Conservation (phyloP, 2,113 vertebrate genomes). For the Oncorhynchus tshawytscha region DNA sequence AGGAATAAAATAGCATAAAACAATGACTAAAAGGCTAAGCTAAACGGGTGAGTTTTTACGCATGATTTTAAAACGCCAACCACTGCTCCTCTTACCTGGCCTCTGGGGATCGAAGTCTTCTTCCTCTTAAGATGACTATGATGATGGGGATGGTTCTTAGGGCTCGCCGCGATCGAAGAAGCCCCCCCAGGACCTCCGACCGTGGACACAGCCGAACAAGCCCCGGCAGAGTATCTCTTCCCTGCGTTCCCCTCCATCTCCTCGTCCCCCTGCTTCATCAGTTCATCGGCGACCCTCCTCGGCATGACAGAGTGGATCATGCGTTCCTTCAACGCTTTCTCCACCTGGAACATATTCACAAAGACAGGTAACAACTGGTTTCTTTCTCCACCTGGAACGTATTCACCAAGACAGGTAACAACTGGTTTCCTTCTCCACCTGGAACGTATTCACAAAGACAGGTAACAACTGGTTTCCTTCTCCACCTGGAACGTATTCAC, state of each 20-base stretch:
- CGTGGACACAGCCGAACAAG: conserved; percentile 73
- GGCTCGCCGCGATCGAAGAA: conserved; percentile 65
- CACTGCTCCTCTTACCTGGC: conserved; percentile 56
- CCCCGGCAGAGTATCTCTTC: conserved; percentile 87
- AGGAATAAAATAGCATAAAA: too few species aligned
- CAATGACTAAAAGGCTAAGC: too few species aligned
- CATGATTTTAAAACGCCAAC: too few species aligned
- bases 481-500: too few species aligned
- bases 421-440: too few species aligned
- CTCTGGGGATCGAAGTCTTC: conserved; percentile 92
- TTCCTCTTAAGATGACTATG: conserved; percentile 81
- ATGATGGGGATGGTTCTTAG: conserved; percentile 75
- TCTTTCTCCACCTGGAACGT: too few species aligned
- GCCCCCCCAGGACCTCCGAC: conserved; percentile 21
- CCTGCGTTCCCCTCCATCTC: conserved; percentile 88
- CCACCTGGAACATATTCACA: conserved; percentile 64
- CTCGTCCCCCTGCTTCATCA: conserved; percentile 96
- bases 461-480: too few species aligned
- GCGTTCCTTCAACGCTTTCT: conserved; percentile 96
- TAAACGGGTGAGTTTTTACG: too few species aligned
- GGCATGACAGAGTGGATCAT: conserved; percentile 99
- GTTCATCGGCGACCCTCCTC: conserved; percentile 88
- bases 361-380: too few species aligned
- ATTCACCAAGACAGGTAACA: too few species aligned
- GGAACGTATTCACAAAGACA: too few species aligned